Evolutionary conservation across 2,888 invertebrate genomes (phyloP), one percentile per base, ranked within the genome.

Genomic region (Petrophora chlorosata): DNA sequence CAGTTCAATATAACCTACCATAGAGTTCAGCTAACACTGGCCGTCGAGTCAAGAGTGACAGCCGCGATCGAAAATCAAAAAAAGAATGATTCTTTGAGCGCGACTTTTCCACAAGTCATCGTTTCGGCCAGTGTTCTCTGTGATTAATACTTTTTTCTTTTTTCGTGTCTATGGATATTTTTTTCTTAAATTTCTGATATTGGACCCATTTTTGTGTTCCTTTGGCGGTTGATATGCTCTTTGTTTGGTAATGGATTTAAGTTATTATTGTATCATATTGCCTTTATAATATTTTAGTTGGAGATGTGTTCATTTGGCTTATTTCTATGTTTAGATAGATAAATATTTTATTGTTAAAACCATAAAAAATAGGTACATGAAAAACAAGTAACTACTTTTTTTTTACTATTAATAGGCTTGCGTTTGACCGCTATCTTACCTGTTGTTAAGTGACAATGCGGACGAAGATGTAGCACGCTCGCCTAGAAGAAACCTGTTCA

Each of bases 41-140:
- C 49, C 58, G 49, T 14, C 38, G 43, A 48, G 16, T 30, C 44
- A 47, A n/a, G 65, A 79, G 69, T 80, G 83, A 82, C 82, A 81
- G 85, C 29, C 9, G 26, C 64, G 74, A 73, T 77, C 70, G 72
- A 78, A 75, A 73, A 80, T 79, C 77, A 44, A 71, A 80, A 82
- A 82, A 76, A 73, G 68, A 72, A 72, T 61, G 61, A 66, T 68
- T 59, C 61, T 77, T 76, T 53, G 48, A 49, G 49, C 69, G 65
- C 63, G 61, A 76, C 72, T 73, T 81, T 84, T 79, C 74, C 73
- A 76, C 87, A 65, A 86, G 88, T 88, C 87, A 87, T 81, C 72
- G 70, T 72, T 54, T 56, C 76, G 78, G 76, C 74, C 75, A 65
- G 72, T 81, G 80, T 80, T 56, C 56, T 81, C 74, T 78, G 72